phyloP scores from a whole-genome alignment of 2,888 invertebrate genomes.

The Drosophila ezoana region DNA sequence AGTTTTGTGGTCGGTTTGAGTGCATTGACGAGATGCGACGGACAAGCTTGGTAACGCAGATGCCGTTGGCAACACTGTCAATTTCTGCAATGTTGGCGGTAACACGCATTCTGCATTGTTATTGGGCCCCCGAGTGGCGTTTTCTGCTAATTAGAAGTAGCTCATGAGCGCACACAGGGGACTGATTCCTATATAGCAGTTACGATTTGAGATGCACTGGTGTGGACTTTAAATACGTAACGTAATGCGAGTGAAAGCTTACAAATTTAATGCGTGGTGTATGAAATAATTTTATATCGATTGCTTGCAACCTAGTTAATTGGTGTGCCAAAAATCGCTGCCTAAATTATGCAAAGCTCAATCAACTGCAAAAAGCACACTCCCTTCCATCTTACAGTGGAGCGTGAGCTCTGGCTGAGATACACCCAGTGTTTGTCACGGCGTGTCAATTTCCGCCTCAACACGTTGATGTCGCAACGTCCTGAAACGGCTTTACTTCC shows the following conservation, averaged over 20 bases:
- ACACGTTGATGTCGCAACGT: slow-evolving; percentile 64
- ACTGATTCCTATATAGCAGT: slow-evolving; percentile 52
- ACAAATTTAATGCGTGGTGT: neutral
- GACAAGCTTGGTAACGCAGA: slow-evolving; percentile 6
- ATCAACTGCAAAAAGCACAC: slow-evolving; percentile 35
- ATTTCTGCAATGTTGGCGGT: slow-evolving; percentile 62
- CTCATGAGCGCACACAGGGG: slow-evolving; percentile 20
- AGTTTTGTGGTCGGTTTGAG: slow-evolving; percentile 22
- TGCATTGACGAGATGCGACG: slow-evolving; percentile 32
- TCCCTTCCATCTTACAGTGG: too few relatives aligned
- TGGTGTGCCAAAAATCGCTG: slow-evolving; percentile 35
- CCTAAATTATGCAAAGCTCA: slow-evolving; percentile 64
- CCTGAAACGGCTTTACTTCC: slow-evolving; percentile 43
- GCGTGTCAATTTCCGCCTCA: slow-evolving; percentile 71
- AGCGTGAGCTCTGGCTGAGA: neutral
- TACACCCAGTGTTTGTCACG: slow-evolving; percentile 18
- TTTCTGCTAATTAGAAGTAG: slow-evolving; percentile 71
- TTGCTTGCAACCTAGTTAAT: slow-evolving; percentile 39
- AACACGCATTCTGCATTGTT: slow-evolving; percentile 53
- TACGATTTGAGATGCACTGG: slow-evolving; percentile 28
- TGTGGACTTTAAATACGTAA: slow-evolving; percentile 35
- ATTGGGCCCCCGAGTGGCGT: slow-evolving; percentile 56
- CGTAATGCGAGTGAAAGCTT: neutral
- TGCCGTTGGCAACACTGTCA: neutral
- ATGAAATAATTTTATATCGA: slow-evolving; percentile 46